Evolutionary conservation across 2,888 invertebrate genomes (phyloP).

Genomic region (Thereva unica): DNA sequence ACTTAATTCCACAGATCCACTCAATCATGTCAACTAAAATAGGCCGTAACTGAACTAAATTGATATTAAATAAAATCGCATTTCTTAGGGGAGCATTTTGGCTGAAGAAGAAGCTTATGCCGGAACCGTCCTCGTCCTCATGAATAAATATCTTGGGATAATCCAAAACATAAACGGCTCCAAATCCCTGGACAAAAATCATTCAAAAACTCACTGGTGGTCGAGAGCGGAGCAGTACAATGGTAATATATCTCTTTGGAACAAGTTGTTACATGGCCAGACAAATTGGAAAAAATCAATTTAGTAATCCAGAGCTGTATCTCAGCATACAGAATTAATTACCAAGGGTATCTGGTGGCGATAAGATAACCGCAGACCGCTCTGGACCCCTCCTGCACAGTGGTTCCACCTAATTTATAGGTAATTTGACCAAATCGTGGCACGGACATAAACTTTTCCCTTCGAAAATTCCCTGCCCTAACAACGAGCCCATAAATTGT

Average conservation of each 20-base stretch:
- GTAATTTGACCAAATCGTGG: slow-evolving; percentile 40
- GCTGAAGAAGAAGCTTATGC: no score
- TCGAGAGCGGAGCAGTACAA: no score
- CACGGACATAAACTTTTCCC: slow-evolving; percentile 39
- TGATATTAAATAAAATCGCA: no score
- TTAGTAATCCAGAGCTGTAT: slow-evolving; percentile 32
- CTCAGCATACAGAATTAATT: slow-evolving; percentile 38
- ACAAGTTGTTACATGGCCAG: slow-evolving; percentile 30
- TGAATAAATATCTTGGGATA: no score
- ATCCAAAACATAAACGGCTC: no score
- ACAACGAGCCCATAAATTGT: slow-evolving; percentile 36
- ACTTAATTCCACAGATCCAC: no score
- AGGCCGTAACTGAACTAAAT: no score
- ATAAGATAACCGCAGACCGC: slow-evolving; percentile 37
- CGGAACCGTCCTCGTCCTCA: no score
- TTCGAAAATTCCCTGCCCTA: slow-evolving; percentile 25
- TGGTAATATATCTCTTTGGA: background rate
- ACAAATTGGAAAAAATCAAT: slow-evolving; percentile 36
- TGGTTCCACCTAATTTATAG: slow-evolving; percentile 38
- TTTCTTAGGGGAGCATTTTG: no score
- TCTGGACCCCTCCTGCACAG: background rate
- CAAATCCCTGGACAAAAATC: no score
- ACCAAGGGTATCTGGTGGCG: slow-evolving; percentile 33
- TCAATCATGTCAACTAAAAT: no score
- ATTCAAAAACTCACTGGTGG: no score